Evolutionary conservation across 2,113 vertebrate species (phyloP), one percentile per base, ranked within the genome.

Genomic region (Saimiri boliviensis): DNA sequence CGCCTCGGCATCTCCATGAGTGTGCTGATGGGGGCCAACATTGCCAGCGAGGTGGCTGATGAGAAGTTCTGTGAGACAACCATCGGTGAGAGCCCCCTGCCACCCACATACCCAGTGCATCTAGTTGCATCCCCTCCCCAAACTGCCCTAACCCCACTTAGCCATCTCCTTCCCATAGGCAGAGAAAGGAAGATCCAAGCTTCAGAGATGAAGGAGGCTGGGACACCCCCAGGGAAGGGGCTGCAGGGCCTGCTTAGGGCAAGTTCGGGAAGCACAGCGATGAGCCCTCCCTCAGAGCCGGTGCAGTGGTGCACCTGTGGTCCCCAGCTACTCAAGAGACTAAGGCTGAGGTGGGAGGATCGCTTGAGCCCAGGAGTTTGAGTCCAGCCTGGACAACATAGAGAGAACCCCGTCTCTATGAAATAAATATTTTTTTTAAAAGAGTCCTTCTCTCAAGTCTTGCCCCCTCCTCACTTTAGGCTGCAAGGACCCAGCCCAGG

Each of bases 31-130:
- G 99, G 99, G 49, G 99, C 99, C 96, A 99, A 99, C 98, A 99
- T 99, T 60, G 99, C 99, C 97, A 99, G 89, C 2, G 99, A 99
- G 97, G 99, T 99, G 68, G 99, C 99, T 23, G 99, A 99, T 0
- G 99, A 99, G 97, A 99, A 99, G 98, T 99, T 99, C 98, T 99
- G 99, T 77, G 99, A 99, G 97, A 99, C 99, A 8, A 99, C 99
- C 70, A 99, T 99, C 0, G 99, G 99, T 99, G 98, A 98, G 97
- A 96, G 17, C 60, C 47, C 81, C 40, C 74, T 60, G 2, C 79
- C 12, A 14, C 40, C 83, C 13, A 2, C 30, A 35, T 17, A 54
- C 30, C 45, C 35, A 80, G 8, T 0, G 6, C 68, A 86, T 84
- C 74, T 37, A 49, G 37, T 68, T n/a, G 73, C 20, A 32, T 10